Evolutionary conservation across 2,888 invertebrate genomes (phyloP).

Genomic region (Melanotus villosus): DNA sequence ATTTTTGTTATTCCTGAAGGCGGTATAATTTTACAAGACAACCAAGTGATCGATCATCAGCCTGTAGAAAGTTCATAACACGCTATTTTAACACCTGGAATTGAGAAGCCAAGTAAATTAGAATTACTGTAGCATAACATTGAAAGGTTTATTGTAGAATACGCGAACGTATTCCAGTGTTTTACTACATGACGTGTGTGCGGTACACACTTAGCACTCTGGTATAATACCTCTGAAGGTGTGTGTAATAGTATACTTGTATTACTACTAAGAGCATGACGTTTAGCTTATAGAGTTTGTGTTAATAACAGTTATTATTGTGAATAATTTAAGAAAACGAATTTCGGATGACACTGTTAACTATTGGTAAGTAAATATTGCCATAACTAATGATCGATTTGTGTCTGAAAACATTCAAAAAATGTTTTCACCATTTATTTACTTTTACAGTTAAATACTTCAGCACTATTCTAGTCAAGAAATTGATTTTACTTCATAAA

Average conservation of each 20-base stretch:
- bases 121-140: constrained; percentile 42
- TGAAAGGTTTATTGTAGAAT: constrained; percentile 34
- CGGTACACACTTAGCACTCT: constrained; percentile 12
- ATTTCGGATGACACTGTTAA: constrained; percentile 9
- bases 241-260: not conserved
- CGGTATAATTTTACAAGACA: constrained; percentile 1
- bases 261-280: not conserved
- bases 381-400: no score
- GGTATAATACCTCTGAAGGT: not conserved
- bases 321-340: not conserved
- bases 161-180: constrained; percentile 15
- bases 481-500: no score
- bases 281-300: not conserved
- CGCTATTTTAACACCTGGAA: constrained; percentile 31
- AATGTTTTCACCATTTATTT: not conserved
- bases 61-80: constrained; percentile 34
- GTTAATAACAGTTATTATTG: not conserved
- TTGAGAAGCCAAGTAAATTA: constrained; percentile 43
- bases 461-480: no score
- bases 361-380: constrained; percentile 3
- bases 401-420: no score
- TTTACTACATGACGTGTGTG: constrained; percentile 12
- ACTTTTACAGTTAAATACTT: no score
- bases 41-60: constrained; percentile 1
- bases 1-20: no score